These are phyloP conservation scores for Pristionchus mayeri DNA, from an alignment of 2,888 invertebrate species.

Conservation along the genomic window DNA sequence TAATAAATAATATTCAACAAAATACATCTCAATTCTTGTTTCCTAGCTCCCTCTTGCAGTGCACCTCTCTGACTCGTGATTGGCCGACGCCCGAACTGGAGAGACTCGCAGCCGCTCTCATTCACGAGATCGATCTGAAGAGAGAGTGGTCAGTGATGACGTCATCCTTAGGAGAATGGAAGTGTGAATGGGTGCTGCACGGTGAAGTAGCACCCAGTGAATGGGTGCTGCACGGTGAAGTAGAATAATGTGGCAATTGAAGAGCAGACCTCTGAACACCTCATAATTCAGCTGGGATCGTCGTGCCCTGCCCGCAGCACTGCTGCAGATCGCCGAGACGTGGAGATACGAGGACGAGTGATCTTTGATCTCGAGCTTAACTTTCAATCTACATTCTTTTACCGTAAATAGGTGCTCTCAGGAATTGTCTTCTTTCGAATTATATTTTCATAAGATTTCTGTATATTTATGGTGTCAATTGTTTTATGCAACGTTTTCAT, in stretches of 20 bases:
- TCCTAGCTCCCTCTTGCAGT: background rate
- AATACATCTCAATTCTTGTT: too few relatives aligned
- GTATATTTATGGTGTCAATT: background rate
- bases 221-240: too few relatives aligned
- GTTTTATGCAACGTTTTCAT: background rate
- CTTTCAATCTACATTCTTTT: background rate
- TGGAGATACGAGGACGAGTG: constrained; percentile 15
- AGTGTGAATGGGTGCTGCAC: background rate
- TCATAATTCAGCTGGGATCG: constrained; percentile 36
- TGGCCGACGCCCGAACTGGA: constrained; percentile 72
- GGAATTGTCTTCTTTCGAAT: background rate
- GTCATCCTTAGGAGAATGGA: background rate
- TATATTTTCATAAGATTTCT: too few relatives aligned
- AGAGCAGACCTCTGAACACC: too few relatives aligned
- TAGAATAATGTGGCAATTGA: too few relatives aligned
- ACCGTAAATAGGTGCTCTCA: background rate
- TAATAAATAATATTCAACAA: background rate
- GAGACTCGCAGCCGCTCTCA: constrained; percentile 64
- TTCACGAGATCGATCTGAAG: constrained; percentile 62
- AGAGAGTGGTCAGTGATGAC: constrained; percentile 50
- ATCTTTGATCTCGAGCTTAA: constrained; percentile 26
- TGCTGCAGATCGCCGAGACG: background rate
- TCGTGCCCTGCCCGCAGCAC: background rate
- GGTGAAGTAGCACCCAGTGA: too few relatives aligned
- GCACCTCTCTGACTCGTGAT: constrained; percentile 29